Base-by-base conservation (phyloP, 2,888 invertebrate genomes). In the Tipula lateralis region DNA sequence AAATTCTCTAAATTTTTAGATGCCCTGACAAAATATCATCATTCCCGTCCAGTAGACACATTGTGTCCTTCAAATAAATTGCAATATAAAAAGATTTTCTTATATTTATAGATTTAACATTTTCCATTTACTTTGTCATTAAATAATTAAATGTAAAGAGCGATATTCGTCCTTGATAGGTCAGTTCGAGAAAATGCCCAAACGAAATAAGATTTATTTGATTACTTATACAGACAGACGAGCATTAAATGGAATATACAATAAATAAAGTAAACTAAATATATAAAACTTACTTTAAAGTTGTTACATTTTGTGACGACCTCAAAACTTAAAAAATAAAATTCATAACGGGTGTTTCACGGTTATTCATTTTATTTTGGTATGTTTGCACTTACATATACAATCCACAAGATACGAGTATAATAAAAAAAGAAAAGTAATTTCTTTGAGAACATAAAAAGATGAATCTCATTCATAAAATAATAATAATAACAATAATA, bases 261-360 rank as follows among this genome's bases (percentile, higher is more conserved):
- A 50, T 19, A 50, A 24, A 66, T 2, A 66, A 66, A 24, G 66
- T 9, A 66, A 24, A 44, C 3, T 24, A 19, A 66, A 66, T 24
- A 66, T 13, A 13, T n/a, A 24, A 66, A 66, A 66, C 16, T 16
- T 50, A n/a, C 24, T 66, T 66, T 0, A 66, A n/a, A 66, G 24
- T 66, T 66, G 19, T 66, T 66, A 24, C 24, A 66, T 66, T 66
- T 24, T 66, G 9, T 24, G 66, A 66, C 66, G 66, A 66, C 66
- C 66, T 66, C 66, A 66, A 66, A 66, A 66, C 19, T n/a, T 39
- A 39, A 7, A 39, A n/a, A 9, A 66, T 1, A 16, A 16, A 66
- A n/a, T n/a, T 24, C 9, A 66, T 66, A 66, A 66, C 66, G 66
- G 66, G 66, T 66, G 66, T 66, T 66, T 66, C 66, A 66, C 66